Evolutionary conservation across 2,797 vertebrate genomes (phyloP).

Genomic region (Mormyrops attenuatus): DNA sequence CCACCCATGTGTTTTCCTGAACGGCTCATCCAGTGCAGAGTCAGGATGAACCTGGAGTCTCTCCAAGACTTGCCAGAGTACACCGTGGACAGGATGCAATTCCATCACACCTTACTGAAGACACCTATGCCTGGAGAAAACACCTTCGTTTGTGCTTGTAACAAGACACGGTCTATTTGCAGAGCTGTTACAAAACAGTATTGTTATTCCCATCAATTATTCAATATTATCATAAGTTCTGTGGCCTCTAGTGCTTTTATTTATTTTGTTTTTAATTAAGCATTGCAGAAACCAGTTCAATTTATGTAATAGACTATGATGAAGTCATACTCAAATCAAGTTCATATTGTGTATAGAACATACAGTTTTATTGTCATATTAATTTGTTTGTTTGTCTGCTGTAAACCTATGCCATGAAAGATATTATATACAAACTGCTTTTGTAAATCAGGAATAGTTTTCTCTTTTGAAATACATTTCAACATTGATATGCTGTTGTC

Average conservation of each 20-base stretch:
- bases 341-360: not conserved
- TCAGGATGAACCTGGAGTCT: not conserved
- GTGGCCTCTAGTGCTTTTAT: not conserved
- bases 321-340: not conserved
- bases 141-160: not conserved
- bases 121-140: not conserved
- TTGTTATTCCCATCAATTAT: not conserved
- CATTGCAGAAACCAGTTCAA: not conserved
- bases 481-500: not conserved
- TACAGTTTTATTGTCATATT: not conserved
- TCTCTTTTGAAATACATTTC: conserved; percentile 1
- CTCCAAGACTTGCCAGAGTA: not conserved
- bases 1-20: not conserved
- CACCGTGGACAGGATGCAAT: not conserved
- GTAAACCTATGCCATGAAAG: not conserved
- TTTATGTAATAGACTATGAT: not conserved
- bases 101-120: not conserved
- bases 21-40: not conserved
- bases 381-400: not conserved
- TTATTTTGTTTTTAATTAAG: conserved; percentile 5
- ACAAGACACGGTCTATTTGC: not conserved
- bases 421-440: not conserved
- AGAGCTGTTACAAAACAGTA: not conserved
- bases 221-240: not conserved
- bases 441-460: not conserved